Evolutionary conservation across 2,888 invertebrate genomes (phyloP), one percentile per base, ranked within the genome.

Genomic region (Euplagia quadripunctaria): DNA sequence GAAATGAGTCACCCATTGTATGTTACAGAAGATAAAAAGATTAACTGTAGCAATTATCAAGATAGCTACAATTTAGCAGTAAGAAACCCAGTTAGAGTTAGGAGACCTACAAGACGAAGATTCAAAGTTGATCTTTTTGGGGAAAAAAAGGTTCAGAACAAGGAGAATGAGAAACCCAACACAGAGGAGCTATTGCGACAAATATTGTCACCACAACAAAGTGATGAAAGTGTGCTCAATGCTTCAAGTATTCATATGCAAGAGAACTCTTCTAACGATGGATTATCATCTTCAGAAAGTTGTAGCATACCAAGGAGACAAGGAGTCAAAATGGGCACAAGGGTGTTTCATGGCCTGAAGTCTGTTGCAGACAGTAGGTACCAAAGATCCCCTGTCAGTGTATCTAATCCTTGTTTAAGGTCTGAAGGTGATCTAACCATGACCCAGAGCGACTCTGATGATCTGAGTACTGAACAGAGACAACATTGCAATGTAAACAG

Each of bases 261-360:
- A 74, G 93, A 92, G 20, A 94, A 93, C 80, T 94, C 93, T 16
- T 94, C 95, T 4, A 95, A 93, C 87, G 96, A 96, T 82, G 93
- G 94, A 4, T 84, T 96, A 42, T 96, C 96, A 61, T 96, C 96
- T 31, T 94, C 96, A 73, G 96, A 96, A 87, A 95, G 95, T 76
- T 91, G 92, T 77, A 96, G 96, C 82, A 91, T 96, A 77, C 96
- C 96, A 52, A 94, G 97, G 82, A 94, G 97, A 77, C 95, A 96
- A 83, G 97, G 97, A 5, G 97, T 97, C 5, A 97, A 97, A 94
- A 97, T 97, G 97, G 98, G 97, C 14, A 97, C 97, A 12, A 96
- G 97, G 85, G 97, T 97, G 14, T 97, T 97, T 84, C 96, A 96
- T 89, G 96, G 95, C 52, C 89, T 92, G 82, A 94, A 92, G 76